Base-by-base conservation (phyloP, 2,888 invertebrate species). In the Noctua fimbriata region DNA sequence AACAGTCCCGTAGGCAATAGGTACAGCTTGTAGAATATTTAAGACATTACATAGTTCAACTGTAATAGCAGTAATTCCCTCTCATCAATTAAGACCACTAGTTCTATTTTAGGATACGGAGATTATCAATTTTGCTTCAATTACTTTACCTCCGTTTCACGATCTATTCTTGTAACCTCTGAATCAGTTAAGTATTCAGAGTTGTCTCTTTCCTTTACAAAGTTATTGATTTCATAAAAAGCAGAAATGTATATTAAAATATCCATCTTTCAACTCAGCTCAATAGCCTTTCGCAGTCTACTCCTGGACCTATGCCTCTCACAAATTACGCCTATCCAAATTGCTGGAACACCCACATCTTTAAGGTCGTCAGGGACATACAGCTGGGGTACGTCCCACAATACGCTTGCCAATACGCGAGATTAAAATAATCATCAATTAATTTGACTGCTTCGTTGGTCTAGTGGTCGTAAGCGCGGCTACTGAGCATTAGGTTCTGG, bases 81-180 rank as follows among this genome's bases (percentile, higher is more conserved):
- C 41, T 71, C 60, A 63, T 74, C 55, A 78, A 65, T 83, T 74
- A 41, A n/a, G 70, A 49, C 60, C 36, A 28, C 21, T 63, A 58
- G 24, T 49, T 74, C 78, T 69, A 83, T 83, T 83, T 83, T 71
- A 16, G 63, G 32, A 71, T 71, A 32, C 47, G 41, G 47, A 74
- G 41, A 74, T 78, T 58, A 74, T 49, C 66, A 78, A 74, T 73
- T 83, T 71, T 72, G 63, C 41, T 63, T 44, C 67, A 49, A 69
- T 82, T 69, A 49, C 44, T 72, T 28, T 4, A 24, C 12, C 4
- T 63, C 28, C 18, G 9, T 16, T 63, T 44, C 36, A 21, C 44
- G 41, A 28, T 55, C 28, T 76, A 60, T 81, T 60, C 60, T 63
- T 52, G 70, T 60, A 36, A 36, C 36, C 5, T 21, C 7, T 2